Evolutionary conservation across 2,888 invertebrate genomes (phyloP).

Genomic region (Peribatodes rhomboidaria): DNA sequence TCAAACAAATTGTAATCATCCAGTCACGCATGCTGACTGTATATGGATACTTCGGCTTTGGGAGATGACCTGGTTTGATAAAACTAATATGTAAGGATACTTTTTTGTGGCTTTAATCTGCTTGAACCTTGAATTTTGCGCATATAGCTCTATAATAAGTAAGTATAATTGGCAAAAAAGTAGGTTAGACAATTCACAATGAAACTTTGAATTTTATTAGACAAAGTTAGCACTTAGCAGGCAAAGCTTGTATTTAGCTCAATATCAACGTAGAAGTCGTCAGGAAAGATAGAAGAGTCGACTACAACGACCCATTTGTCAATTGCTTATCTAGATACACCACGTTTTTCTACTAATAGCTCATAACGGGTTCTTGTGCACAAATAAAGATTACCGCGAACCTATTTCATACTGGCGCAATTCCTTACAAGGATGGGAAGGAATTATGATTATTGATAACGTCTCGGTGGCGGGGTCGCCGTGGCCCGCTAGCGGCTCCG

Average conservation of each 20-base stretch:
- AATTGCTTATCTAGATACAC: conserved; percentile 10
- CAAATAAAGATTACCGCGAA: conserved; percentile 41
- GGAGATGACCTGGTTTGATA: conserved; percentile 18
- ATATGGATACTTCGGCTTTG: conserved; percentile 2
- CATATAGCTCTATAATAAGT: background rate
- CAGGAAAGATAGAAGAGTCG: background rate
- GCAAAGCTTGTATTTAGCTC: conserved; percentile 3
- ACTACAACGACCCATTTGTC: conserved; percentile 11
- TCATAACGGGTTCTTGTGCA: conserved; percentile 22
- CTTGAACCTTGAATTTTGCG: background rate
- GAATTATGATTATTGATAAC: conserved; percentile 52
- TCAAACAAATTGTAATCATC: conserved; percentile 17
- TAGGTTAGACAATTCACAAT: too few species aligned
- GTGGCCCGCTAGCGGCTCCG: conserved; percentile 36
- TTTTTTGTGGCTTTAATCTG: background rate
- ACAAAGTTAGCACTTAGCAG: background rate
- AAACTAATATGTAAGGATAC: background rate
- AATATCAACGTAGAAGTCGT: background rate
- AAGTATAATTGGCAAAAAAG: too few species aligned
- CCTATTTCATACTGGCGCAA: conserved; percentile 39
- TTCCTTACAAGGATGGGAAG: conserved; percentile 45
- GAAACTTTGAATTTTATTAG: background rate
- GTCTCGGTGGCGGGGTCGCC: conserved; percentile 39
- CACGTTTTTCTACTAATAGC: conserved; percentile 23
- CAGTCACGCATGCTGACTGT: conserved; percentile 3